phyloP scores from a whole-genome alignment of 2,113 vertebrate species.

The Hemichromis elongatus region DNA sequence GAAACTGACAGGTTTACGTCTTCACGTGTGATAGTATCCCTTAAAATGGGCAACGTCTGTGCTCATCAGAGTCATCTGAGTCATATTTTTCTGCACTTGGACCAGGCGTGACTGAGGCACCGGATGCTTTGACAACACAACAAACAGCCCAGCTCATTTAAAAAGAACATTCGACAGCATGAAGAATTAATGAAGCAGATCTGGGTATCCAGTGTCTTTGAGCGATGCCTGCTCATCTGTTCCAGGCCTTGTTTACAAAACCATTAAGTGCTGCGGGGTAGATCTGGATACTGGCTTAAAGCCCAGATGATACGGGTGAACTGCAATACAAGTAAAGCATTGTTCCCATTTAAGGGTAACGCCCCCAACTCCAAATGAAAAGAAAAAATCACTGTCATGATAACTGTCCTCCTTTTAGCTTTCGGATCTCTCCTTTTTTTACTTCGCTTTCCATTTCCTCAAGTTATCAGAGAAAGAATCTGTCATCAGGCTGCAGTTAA shows the following conservation, averaged over 20 bases:
- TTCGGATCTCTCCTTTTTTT: background rate
- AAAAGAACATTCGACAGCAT: background rate
- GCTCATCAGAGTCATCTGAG: background rate
- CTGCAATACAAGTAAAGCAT: conserved; percentile 1
- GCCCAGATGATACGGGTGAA: background rate
- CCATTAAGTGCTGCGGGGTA: background rate
- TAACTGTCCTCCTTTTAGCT: background rate
- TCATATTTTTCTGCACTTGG: background rate
- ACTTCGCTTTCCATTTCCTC: background rate
- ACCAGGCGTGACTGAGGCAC: background rate
- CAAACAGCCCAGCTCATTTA: background rate
- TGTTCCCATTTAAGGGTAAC: background rate
- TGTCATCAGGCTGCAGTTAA: background rate
- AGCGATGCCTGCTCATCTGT: background rate
- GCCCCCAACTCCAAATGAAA: background rate
- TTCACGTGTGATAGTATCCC: background rate
- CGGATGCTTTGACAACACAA: background rate
- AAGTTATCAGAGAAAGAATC: conserved; percentile 17
- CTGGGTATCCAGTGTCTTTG: background rate
- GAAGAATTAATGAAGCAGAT: conserved; percentile 7
- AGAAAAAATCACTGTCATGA: background rate
- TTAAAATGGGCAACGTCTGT: background rate
- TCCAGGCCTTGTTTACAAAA: background rate
- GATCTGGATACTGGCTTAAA: background rate
- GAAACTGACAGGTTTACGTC: background rate